Conservation (phyloP, 2,888 invertebrate genomes). For the Chalcis sispes region DNA sequence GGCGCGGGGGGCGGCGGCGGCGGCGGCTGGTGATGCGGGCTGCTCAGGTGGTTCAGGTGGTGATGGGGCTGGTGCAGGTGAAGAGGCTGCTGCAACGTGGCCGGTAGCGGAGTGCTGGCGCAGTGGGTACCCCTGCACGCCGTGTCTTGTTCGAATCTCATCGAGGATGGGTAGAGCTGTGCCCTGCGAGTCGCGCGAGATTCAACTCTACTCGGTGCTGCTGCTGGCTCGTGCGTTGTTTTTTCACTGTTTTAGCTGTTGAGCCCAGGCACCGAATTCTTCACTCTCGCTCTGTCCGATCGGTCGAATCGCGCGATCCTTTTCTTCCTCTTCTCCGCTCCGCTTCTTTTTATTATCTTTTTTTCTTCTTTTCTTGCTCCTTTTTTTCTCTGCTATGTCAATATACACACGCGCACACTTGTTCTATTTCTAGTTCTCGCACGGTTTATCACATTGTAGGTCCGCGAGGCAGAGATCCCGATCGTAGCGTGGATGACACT, state of each 20-base stretch:
- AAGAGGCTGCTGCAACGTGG: constrained; percentile 79
- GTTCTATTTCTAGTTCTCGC: too few relatives aligned
- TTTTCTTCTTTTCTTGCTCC: too few relatives aligned
- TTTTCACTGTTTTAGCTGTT: too few relatives aligned
- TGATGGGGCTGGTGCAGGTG: constrained; percentile 70
- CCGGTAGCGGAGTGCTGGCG: constrained; percentile 78
- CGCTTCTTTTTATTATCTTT: background rate
- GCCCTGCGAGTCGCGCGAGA: constrained; percentile 78
- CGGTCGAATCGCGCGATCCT: too few relatives aligned
- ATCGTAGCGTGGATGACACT: too few relatives aligned
- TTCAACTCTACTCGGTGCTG: background rate
- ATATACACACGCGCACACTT: too few relatives aligned
- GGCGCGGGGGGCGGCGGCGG: constrained; percentile 77
- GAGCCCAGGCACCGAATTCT: too few relatives aligned
- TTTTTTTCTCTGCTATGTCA: too few relatives aligned
- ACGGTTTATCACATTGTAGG: background rate
- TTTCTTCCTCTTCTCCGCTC: background rate
- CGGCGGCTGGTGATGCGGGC: constrained; percentile 80
- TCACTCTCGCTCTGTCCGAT: too few relatives aligned
- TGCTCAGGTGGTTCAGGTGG: constrained; percentile 81
- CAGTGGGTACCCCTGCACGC: constrained; percentile 80
- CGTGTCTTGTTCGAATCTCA: constrained; percentile 84
- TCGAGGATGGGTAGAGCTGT: constrained; percentile 74
- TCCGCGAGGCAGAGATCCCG: constrained; percentile 8
- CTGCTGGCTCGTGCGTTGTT: background rate